A percentile compares a stretch with the other conserved stretches of the same genome.
These are phyloP conservation scores for Enteromius afrohamiltoni DNA, from an alignment of 2,797 vertebrate species.

Conservation along the genomic window DNA sequence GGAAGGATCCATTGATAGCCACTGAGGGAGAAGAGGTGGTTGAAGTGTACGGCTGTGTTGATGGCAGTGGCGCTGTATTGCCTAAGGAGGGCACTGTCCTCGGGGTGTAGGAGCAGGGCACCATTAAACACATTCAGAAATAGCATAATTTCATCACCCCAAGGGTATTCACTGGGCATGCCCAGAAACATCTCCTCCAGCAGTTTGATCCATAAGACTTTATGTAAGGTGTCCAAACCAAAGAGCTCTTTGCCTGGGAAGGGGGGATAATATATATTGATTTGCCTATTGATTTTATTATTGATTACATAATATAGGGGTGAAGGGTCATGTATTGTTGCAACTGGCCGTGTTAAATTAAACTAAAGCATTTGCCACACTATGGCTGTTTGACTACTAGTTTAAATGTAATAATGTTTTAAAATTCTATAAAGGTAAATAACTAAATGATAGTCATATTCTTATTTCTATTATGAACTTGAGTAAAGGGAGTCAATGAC, in stretches of 20 bases:
- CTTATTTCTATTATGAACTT: not conserved
- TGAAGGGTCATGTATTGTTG: not conserved
- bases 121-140: slow-evolving; percentile 98
- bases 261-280: slow-evolving; percentile 9
- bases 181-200: slow-evolving; percentile 99
- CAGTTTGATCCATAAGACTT: slow-evolving; percentile 98
- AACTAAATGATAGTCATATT: not conserved
- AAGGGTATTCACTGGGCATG: slow-evolving; percentile 98
- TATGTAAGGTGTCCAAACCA: slow-evolving; percentile 96
- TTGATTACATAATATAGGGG: not conserved
- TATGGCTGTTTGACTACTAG: not conserved
- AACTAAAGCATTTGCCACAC: not conserved
- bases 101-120: slow-evolving; percentile 93
- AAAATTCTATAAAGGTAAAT: not conserved
- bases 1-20: slow-evolving; percentile 99
- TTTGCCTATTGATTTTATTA: not conserved
- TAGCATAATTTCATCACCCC: slow-evolving; percentile 99
- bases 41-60: slow-evolving; percentile 97
- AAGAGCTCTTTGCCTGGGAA: slow-evolving; percentile 93
- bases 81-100: slow-evolving; percentile 94
- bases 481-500: not conserved
- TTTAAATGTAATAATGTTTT: not conserved
- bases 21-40: slow-evolving; percentile 97
- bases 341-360: not conserved
- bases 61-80: slow-evolving; percentile 97